Conservation (phyloP, 2,797 vertebrate genomes). For the Euthynnus affinis region DNA sequence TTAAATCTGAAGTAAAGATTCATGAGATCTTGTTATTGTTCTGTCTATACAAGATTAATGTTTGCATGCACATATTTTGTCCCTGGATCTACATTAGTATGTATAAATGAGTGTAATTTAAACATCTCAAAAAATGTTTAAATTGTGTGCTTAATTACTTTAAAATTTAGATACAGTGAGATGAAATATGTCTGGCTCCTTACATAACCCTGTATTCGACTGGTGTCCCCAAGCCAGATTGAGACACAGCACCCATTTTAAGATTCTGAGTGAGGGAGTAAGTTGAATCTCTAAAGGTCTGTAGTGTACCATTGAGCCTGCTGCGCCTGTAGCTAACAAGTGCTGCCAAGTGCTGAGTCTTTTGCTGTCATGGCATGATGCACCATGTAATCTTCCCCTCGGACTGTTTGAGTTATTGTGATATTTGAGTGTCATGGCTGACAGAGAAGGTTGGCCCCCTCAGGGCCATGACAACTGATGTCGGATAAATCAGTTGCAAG, state of each 20-base stretch:
- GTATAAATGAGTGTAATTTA: not conserved
- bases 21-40: no score
- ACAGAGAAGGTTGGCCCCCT: slow-evolving; percentile 59
- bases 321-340: slow-evolving; percentile 50
- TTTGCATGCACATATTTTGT: not conserved
- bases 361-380: slow-evolving; percentile 63
- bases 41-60: no score
- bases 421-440: slow-evolving; percentile 61
- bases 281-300: slow-evolving; percentile 21
- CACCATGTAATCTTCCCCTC: slow-evolving; percentile 67
- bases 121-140: not conserved
- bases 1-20: no score
- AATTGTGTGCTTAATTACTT: not conserved
- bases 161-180: not conserved
- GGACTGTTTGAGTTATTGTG: slow-evolving; percentile 59
- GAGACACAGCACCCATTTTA: slow-evolving; percentile 12
- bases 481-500: slow-evolving; percentile 42
- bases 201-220: not conserved
- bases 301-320: slow-evolving; percentile 13
- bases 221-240: not conserved
- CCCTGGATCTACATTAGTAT: not conserved
- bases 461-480: slow-evolving; percentile 50
- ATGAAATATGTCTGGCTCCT: not conserved
- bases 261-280: not conserved
- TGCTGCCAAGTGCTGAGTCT: slow-evolving; percentile 45